A percentile compares a stretch with the other conserved stretches of the same genome.
Evolutionary conservation across 2,797 vertebrate genomes (phyloP).

Genomic region (Chaenodraco wilsoni): DNA sequence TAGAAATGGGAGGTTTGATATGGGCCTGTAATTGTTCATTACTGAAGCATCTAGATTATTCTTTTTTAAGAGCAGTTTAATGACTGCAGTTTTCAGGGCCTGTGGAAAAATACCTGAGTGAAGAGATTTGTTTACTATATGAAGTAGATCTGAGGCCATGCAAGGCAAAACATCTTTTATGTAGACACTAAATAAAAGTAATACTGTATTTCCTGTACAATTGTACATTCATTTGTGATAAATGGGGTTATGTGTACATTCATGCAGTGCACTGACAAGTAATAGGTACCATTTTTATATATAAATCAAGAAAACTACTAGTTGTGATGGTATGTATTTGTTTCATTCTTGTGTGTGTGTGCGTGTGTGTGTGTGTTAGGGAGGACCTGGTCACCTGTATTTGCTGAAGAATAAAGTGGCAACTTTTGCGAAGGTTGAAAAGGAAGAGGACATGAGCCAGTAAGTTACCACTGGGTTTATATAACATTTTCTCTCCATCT

Average conservation of each 20-base stretch:
- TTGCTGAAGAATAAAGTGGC: slow-evolving; percentile 98
- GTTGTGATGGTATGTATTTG: slow-evolving; percentile 2
- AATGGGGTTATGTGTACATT: neutral
- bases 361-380: slow-evolving; percentile 78
- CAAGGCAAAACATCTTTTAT: too few species aligned
- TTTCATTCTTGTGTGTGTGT: slow-evolving; percentile 32
- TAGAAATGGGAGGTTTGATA: too few species aligned
- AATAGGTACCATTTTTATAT: neutral
- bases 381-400: slow-evolving; percentile 96
- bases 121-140: too few species aligned
- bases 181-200: neutral
- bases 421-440: slow-evolving; percentile 98
- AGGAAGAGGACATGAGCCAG: slow-evolving; percentile 99
- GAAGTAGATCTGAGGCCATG: too few species aligned
- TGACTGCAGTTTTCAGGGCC: too few species aligned
- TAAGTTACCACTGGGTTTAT: slow-evolving; percentile 78
- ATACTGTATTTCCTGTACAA: neutral
- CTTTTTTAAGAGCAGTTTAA: too few species aligned
- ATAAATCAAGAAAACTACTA: slow-evolving; percentile 18
- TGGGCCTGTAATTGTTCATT: too few species aligned
- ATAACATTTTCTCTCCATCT: neutral
- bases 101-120: too few species aligned
- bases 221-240: neutral
- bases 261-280: neutral
- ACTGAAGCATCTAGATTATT: too few species aligned